These are phyloP conservation scores for Melanerpes formicivorus DNA, from an alignment of 2,113 vertebrate species.

Conservation along the genomic window DNA sequence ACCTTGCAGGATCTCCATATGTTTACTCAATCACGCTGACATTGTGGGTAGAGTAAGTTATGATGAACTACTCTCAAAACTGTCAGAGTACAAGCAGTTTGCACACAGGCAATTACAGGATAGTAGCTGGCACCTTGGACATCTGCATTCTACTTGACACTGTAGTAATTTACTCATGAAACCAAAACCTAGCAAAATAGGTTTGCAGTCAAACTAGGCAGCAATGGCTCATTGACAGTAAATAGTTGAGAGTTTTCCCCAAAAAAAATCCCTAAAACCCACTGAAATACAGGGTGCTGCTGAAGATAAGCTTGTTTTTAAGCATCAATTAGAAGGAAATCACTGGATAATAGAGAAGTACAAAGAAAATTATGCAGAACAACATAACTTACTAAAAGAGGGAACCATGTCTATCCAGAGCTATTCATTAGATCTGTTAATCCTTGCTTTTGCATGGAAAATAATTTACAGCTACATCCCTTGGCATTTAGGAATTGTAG, in stretches of 20 bases:
- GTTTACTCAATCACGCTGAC: background rate
- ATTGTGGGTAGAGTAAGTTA: background rate
- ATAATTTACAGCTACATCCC: background rate
- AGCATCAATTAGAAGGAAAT: slow-evolving; percentile 3
- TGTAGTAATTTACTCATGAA: background rate
- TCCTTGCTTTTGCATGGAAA: slow-evolving; percentile 8
- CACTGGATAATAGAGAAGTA: background rate
- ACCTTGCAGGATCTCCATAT: background rate
- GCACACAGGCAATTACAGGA: background rate
- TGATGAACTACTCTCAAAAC: background rate
- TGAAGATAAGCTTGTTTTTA: slow-evolving; percentile 17
- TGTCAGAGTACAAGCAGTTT: background rate
- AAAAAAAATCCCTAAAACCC: background rate
- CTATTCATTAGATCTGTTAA: background rate
- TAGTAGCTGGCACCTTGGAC: background rate
- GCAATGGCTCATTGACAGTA: background rate
- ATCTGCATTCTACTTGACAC: background rate
- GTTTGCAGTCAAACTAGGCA: background rate
- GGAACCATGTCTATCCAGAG: background rate
- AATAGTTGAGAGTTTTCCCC: background rate
- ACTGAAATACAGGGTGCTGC: background rate
- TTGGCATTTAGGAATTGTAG: background rate
- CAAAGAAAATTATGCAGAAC: slow-evolving; percentile 2
- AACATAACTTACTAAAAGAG: background rate
- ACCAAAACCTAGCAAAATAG: background rate